These are phyloP conservation scores for Ptychoptera contaminata DNA, from an alignment of 2,888 invertebrate species.

Conservation along the genomic window DNA sequence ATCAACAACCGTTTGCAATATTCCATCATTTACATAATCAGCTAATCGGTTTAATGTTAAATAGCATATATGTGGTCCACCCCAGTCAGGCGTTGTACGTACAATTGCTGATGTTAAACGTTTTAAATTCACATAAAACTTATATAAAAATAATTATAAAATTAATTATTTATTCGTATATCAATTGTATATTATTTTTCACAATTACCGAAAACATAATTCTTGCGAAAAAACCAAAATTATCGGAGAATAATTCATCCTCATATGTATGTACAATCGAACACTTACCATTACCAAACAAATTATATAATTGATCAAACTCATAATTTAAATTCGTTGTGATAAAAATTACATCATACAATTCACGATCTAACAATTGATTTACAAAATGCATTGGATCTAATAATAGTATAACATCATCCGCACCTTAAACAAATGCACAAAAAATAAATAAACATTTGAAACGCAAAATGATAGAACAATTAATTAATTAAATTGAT, in stretches of 20 bases:
- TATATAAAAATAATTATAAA: background rate
- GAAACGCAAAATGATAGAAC: background rate
- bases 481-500: background rate
- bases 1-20: slow-evolving; percentile 41
- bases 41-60: slow-evolving; percentile 22
- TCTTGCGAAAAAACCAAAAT: slow-evolving; percentile 33
- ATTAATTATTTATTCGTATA: background rate
- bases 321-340: slow-evolving; percentile 15
- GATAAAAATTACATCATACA: slow-evolving; percentile 23
- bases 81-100: slow-evolving; percentile 5
- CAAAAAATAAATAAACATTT: background rate
- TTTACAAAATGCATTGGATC: slow-evolving; percentile 13
- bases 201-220: slow-evolving; percentile 27
- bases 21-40: slow-evolving; percentile 35
- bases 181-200: background rate
- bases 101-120: slow-evolving; percentile 1
- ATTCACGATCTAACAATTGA: slow-evolving; percentile 21
- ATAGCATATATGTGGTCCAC: slow-evolving; percentile 26
- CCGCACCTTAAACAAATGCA: slow-evolving; percentile 30
- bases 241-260: slow-evolving; percentile 34
- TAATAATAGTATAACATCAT: slow-evolving; percentile 32
- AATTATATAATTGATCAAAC: slow-evolving; percentile 17
- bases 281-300: slow-evolving; percentile 13
- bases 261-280: slow-evolving; percentile 33
- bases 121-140: slow-evolving; percentile 8